phyloP scores from a whole-genome alignment of 2,888 invertebrate species.

The Dusona sp. region DNA sequence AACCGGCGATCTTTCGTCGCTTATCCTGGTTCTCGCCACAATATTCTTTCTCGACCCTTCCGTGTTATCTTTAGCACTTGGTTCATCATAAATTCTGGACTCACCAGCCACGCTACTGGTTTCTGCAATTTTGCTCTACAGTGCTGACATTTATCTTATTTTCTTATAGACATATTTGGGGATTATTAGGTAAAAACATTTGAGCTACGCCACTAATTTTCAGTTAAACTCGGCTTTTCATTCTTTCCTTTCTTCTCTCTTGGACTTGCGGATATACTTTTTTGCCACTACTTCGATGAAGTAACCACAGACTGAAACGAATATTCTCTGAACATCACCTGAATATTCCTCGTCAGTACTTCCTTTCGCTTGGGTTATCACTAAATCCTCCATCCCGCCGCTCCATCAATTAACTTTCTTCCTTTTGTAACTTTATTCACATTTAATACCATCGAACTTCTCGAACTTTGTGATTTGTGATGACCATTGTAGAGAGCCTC shows the following conservation, averaged over 20 bases:
- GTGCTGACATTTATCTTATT: background rate
- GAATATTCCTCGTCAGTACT: background rate
- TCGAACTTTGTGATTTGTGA: conserved; percentile 59
- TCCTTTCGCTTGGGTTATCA: conserved; percentile 9
- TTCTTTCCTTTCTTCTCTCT: background rate
- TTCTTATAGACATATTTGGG: background rate
- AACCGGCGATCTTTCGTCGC: conserved; percentile 35
- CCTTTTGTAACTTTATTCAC: background rate
- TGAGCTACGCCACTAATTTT: background rate
- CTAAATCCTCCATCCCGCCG: background rate
- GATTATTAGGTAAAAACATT: background rate
- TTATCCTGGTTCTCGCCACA: conserved; percentile 26
- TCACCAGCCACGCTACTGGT: background rate
- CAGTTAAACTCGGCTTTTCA: background rate
- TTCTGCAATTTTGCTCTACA: background rate
- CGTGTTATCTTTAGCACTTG: conserved; percentile 13
- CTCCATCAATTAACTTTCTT: background rate
- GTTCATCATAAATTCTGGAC: background rate
- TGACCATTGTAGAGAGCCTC: background rate
- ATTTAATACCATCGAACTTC: conserved; percentile 40
- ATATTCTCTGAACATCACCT: background rate
- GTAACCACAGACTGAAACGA: conserved; percentile 10
- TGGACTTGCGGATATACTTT: background rate
- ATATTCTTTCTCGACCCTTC: background rate
- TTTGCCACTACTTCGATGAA: conserved; percentile 4